Evolutionary conservation across 1,140 invertebrate species (phyloP), one percentile per base, ranked within the genome.

Genomic region (Aphaenogaster rudis): DNA sequence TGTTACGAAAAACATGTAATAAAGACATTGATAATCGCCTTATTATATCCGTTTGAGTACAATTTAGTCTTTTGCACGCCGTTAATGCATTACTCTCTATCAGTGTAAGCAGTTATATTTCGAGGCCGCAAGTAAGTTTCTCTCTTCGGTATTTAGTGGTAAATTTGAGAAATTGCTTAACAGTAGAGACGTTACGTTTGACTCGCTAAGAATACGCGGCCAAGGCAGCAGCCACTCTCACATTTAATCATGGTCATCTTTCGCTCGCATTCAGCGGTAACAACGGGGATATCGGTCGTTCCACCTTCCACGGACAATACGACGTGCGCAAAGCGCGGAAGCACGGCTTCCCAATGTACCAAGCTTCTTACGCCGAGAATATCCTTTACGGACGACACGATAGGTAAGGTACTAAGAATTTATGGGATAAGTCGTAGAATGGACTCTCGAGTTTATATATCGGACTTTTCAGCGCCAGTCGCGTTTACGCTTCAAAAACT

Each of bases 331-430:
- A 93, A 93, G 67, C 94, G 93, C 63, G 91, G 92, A 76, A 94
- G 91, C 67, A 91, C 89, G 17, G 90, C 88, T 39, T 93, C 93
- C 33, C 88, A 94, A 45, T 94, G 88, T 52, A 88, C 91, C 28
- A 95, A 94, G 87, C 90, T 94, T 5, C 93, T 95, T 39, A 78
- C 93, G 6, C 95, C 95, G 61, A 94, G 94, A 87, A 95, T 95
- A 86, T 95, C 94, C 42, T 94, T 95, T 82, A 95, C 94, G 50
- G 94, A 95, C 86, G 94, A 95, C 54, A 90, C 93, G 21, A 91
- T 95, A 91, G 94, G 95, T 95, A 92, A 93, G 80, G 48, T 36
- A 64, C 39, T 42, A 45, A 52, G 21, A 61, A 42, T 87, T 81
- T 71, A 69, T 61, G 39, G 54, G 13, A 21, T 77, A 87, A 74